Conservation (phyloP, 2,797 vertebrate species). For the Crenuchus spilurus region DNA sequence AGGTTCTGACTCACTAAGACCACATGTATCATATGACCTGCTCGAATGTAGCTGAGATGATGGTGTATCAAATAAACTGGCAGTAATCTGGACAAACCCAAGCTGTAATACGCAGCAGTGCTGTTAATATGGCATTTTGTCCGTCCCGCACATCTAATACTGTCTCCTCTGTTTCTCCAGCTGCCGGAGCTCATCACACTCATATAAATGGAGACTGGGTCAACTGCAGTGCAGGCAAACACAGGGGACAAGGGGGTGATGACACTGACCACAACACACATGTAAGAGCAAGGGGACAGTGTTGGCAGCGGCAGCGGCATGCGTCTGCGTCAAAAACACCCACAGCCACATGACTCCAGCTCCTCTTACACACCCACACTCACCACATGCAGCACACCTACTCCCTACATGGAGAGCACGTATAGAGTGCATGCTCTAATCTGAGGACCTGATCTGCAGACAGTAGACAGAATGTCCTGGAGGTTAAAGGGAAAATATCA, state of each 20-base stretch:
- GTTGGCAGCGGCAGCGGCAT: conserved; percentile 21
- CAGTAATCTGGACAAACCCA: no score
- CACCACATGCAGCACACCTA: conserved; percentile 3
- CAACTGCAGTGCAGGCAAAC: not conserved
- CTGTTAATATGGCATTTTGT: not conserved
- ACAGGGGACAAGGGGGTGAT: conserved; percentile 14
- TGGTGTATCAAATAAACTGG: no score
- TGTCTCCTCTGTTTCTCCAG: conserved; percentile 18
- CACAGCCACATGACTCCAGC: conserved; percentile 34
- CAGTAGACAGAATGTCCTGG: conserved; percentile 44
- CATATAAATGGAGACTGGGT: conserved; percentile 19
- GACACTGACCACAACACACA: conserved; percentile 26
- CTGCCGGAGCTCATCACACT: conserved; percentile 18
- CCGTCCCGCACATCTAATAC: no score
- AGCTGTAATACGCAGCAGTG: no score
- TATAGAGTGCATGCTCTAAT: conserved; percentile 22
- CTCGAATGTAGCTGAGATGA: no score
- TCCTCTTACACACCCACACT: conserved; percentile 29
- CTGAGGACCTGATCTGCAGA: conserved; percentile 39
- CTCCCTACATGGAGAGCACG: conserved; percentile 30
- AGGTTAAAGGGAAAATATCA: conserved; percentile 18
- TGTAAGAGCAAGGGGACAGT: conserved; percentile 21
- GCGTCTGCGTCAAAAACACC: conserved; percentile 1
- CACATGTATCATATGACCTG: no score
- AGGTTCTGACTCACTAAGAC: no score